phyloP scores from a whole-genome alignment of 2,113 vertebrate species.

The Phasianus colchicus region DNA sequence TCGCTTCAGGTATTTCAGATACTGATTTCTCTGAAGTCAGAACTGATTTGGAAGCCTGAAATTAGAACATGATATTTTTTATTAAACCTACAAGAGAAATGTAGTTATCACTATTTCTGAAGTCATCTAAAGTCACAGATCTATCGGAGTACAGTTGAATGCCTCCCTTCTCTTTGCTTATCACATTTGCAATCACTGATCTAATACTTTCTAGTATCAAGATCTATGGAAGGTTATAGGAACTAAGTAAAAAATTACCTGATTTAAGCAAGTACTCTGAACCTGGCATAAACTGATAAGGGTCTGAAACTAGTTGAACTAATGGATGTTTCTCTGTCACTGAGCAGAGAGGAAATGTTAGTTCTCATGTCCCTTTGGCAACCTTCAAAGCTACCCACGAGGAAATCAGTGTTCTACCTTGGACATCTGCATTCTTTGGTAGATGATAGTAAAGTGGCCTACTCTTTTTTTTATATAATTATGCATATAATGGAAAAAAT shows the following conservation, averaged over 20 bases:
- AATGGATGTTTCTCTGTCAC: background rate
- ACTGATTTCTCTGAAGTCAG: constrained; percentile 36
- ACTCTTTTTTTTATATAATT: background rate
- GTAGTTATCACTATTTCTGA: background rate
- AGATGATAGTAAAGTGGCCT: background rate
- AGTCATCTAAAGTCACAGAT: background rate
- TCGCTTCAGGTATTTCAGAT: constrained; percentile 69
- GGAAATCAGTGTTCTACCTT: background rate
- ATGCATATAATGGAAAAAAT: background rate
- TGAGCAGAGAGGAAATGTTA: background rate
- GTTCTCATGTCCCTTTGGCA: background rate
- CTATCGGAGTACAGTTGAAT: background rate
- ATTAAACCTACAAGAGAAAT: background rate
- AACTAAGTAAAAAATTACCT: background rate
- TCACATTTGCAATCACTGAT: background rate
- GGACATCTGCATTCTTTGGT: no score
- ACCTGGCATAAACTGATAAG: background rate
- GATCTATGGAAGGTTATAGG: background rate
- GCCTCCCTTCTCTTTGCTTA: background rate
- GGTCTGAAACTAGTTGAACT: background rate
- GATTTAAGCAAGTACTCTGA: background rate
- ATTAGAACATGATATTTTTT: constrained; percentile 46
- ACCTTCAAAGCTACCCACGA: background rate
- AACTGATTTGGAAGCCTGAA: constrained; percentile 64
- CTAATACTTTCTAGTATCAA: background rate